These are phyloP conservation scores for Bombus superbus DNA, from an alignment of 1,140 invertebrate genomes.

Conservation along the genomic window DNA sequence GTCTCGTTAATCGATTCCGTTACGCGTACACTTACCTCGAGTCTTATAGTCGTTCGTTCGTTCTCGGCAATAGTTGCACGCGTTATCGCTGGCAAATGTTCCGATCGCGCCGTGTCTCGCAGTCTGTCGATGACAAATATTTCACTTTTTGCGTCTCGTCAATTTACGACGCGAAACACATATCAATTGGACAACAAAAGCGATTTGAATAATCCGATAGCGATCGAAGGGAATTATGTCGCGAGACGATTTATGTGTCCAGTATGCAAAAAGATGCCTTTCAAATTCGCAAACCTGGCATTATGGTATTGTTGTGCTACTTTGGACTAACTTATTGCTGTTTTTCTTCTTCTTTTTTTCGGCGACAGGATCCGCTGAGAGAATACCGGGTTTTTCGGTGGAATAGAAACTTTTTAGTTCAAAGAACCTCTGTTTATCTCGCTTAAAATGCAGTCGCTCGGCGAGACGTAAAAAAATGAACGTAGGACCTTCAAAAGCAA, in stretches of 20 bases:
- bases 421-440: neutral
- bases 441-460: neutral
- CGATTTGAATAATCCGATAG: constrained; percentile 13
- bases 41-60: too few species aligned
- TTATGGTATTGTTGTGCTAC: neutral
- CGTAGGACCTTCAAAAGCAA: neutral
- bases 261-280: neutral
- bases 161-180: neutral
- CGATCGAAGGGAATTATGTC: neutral
- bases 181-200: neutral
- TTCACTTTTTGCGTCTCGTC: neutral
- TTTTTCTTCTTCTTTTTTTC: too few species aligned
- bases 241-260: neutral
- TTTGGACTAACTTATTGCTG: neutral
- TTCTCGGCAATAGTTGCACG: too few species aligned
- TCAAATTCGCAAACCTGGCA: neutral
- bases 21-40: neutral
- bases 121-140: too few species aligned
- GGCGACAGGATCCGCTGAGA: neutral
- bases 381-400: neutral
- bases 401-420: neutral
- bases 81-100: neutral
- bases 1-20: neutral
- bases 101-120: neutral
- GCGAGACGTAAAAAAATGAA: neutral